Base-by-base conservation (phyloP, 2,113 vertebrate species). In the Dromas ardeola region DNA sequence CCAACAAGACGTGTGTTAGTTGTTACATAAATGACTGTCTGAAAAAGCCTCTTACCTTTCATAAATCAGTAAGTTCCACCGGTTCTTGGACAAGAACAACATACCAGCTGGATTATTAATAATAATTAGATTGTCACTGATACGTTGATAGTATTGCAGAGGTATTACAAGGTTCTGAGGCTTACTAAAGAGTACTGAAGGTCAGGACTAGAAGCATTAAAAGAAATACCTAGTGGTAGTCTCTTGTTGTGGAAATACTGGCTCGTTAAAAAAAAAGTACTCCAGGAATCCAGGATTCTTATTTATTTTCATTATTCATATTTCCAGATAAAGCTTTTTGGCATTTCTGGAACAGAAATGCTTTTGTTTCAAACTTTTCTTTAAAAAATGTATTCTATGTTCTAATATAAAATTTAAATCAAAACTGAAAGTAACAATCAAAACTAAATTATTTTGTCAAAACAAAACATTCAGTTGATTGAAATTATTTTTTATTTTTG, bases 391-490 rank as follows among this genome's bases (percentile, higher is more conserved):
- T 88, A 58, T 66, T 86, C 81, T 70, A 22, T 86, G 43, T 90
- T 94, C 71, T 92, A 81, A 88, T 94, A 83, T 65, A 86, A 95
- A 91, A 93, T 87, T 79, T 78, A 94, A 96, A 92, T 96, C 82
- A 94, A 92, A 92, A 58, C 67, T 88, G 88, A 92, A 93, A 83
- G 74, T 88, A 96, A 86, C 63, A 88, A 96, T 97, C 95, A 95
- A 94, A 96, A 94, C 92, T 93, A 86, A 96, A 96, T 97, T 96
- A 95, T 91, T 97, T 95, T 97, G 95, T 96, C 96, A 97, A 96
- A 97, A 95, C 80, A 97, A 86, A 90, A 74, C 81, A 72, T 72
- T 89, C 40, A 38, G 16, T 84, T 97, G 91, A 96, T 86, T 81
- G 80, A 95, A 92, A 92, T 88, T 16, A 84, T 84, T 93, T 92